These are phyloP conservation scores for Dendrolimus pini DNA, from an alignment of 2,888 invertebrate genomes.

Conservation along the genomic window DNA sequence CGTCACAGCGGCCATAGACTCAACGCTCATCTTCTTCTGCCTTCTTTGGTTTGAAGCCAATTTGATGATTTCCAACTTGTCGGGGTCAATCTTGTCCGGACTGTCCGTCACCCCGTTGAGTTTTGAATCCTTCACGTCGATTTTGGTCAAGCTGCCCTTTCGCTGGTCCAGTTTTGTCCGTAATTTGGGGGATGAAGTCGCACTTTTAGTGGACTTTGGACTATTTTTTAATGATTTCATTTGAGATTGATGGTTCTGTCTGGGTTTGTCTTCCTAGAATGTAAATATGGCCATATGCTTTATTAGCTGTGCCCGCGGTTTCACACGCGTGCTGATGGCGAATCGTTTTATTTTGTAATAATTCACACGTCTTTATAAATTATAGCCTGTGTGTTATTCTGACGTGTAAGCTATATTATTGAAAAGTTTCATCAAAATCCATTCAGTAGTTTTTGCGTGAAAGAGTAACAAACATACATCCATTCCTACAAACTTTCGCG, in stretches of 20 bases:
- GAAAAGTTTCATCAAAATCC: too few relatives aligned
- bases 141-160: constrained; percentile 53
- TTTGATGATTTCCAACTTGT: constrained; percentile 52
- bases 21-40: constrained; percentile 57
- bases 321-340: too few relatives aligned
- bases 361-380: too few relatives aligned
- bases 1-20: constrained; percentile 80
- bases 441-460: too few relatives aligned
- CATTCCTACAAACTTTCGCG: too few relatives aligned
- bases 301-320: too few relatives aligned
- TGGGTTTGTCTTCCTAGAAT: constrained; percentile 36
- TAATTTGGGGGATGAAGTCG: constrained; percentile 63
- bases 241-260: constrained; percentile 12
- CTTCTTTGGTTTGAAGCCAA: constrained; percentile 58
- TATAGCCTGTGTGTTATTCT: too few relatives aligned
- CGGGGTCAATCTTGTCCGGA: constrained; percentile 39
- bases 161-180: constrained; percentile 58
- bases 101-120: constrained; percentile 43
- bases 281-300: too few relatives aligned
- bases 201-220: constrained; percentile 64
- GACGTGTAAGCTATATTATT: too few relatives aligned
- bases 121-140: constrained; percentile 40
- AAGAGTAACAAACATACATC: too few relatives aligned
- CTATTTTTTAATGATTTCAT: constrained; percentile 33
- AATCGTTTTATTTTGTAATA: too few relatives aligned